Evolutionary conservation across 2,113 vertebrate genomes (phyloP), one percentile per base, ranked within the genome.

Genomic region (Peromyscus maniculatus): DNA sequence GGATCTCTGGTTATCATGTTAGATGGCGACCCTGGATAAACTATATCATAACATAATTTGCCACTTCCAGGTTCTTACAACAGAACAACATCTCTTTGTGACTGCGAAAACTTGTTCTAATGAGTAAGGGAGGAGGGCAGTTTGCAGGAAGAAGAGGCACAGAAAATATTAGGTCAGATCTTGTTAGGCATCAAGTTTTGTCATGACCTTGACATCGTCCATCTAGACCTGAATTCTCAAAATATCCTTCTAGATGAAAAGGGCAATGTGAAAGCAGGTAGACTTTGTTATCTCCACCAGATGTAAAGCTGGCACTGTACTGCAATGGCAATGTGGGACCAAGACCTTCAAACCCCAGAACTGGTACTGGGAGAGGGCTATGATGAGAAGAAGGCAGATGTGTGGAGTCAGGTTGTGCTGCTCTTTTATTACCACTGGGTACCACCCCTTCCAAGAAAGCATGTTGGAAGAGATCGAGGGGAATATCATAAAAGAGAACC

Each of bases 401-500:
- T 79, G 3, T 79, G 77, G 49, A 9, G 16, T 79, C 28, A 55
- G 28, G 49, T 28, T 10, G 17, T 80, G 31, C 4, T 57, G 31
- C 16, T 57, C 4, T 2, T 36, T 21, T 36, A 55, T 33, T 5
- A 79, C 46, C 26, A 52, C 46, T 4, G 28, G 46, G 28, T 15
- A 79, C 13, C 3, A 52, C 66, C 4, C 77, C 3, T 52, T 36
- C 49, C 11, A 0, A 55, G 8, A 8, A 36, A 33, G 17, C 31
- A 80, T 3, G 16, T 3, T 11, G 7, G 5, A 57, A 36, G 49
- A 80, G 13, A 52, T 17, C 1, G 0, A 36, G 8, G 49, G 19
- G 8, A 21, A 1, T n/a, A 55, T 55, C 7, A 5, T 33, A 7
- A 33, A 2, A 21, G 28, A 49, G 1, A 43, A 33, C 0, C 7